Conservation (phyloP, 1,140 invertebrate genomes). For the Sinella curviseta region DNA sequence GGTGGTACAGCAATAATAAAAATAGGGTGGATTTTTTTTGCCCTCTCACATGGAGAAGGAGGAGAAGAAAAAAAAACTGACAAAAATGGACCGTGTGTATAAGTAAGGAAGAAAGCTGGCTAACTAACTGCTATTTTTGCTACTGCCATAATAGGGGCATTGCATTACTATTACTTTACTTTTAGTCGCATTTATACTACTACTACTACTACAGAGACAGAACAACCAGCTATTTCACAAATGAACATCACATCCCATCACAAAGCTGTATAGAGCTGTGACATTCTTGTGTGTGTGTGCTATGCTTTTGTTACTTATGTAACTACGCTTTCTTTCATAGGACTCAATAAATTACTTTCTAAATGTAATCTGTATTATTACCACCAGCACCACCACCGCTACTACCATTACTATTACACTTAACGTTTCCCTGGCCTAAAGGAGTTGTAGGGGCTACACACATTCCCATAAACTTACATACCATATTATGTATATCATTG, state of each 20-base stretch:
- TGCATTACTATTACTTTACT: too few species aligned
- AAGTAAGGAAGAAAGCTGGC: neutral
- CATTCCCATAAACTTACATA: too few species aligned
- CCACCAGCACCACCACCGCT: constrained; percentile 39
- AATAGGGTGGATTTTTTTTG: constrained; percentile 18
- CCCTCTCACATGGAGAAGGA: neutral
- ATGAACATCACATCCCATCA: constrained; percentile 20
- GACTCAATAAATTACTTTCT: constrained; percentile 50
- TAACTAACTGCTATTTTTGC: neutral
- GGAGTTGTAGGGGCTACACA: too few species aligned
- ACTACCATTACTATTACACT: constrained; percentile 12
- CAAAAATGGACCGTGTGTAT: neutral
- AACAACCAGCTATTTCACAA: constrained; percentile 22
- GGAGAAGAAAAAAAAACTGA: neutral
- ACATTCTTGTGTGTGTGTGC: neutral
- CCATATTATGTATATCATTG: constrained; percentile 6
- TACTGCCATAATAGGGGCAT: neutral
- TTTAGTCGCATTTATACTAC: too few species aligned
- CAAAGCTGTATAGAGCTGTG: neutral
- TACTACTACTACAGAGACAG: too few species aligned
- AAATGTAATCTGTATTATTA: constrained; percentile 50
- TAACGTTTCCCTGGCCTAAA: neutral
- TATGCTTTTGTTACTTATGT: neutral
- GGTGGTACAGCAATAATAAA: constrained; percentile 18
- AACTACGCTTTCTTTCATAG: constrained; percentile 25